phyloP scores from a whole-genome alignment of 92 coral and sea anemone species.

The Desmophyllum pertusum region DNA sequence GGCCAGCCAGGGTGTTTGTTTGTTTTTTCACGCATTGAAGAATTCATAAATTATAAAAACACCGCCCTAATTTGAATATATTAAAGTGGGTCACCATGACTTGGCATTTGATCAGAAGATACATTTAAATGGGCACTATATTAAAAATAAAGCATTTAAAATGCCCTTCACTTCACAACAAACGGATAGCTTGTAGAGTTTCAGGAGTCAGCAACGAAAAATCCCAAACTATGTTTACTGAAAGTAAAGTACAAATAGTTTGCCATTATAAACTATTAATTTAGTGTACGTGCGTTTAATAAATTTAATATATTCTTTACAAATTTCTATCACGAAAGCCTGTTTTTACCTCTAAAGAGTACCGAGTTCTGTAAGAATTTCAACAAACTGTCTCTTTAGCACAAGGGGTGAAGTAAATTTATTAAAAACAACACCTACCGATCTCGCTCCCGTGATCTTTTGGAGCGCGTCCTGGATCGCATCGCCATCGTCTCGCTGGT shows the following conservation, averaged over 20 bases:
- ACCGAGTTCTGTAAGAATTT: not conserved
- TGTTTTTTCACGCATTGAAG: too few species aligned
- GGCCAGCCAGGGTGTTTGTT: too few species aligned
- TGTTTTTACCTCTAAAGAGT: not conserved
- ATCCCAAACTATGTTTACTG: not conserved
- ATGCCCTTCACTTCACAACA: not conserved
- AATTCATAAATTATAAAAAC: not conserved
- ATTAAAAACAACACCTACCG: conserved; percentile 60
- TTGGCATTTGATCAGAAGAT: not conserved
- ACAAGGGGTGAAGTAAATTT: not conserved
- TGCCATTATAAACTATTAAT: too few species aligned
- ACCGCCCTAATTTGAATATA: not conserved
- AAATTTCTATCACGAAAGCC: not conserved
- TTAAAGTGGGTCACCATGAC: not conserved
- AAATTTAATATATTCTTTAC: not conserved
- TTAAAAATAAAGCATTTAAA: not conserved
- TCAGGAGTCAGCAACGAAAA: not conserved
- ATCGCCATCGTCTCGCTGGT: conserved; percentile 68
- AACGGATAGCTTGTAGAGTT: not conserved
- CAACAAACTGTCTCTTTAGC: not conserved
- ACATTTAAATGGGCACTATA: not conserved
- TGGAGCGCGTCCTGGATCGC: conserved; percentile 71
- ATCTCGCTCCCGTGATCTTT: conserved; percentile 63
- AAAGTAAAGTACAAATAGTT: too few species aligned
- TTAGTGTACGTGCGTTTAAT: too few species aligned